Conservation (phyloP, 1,140 invertebrate species). For the Protaetia brevitarsis region DNA sequence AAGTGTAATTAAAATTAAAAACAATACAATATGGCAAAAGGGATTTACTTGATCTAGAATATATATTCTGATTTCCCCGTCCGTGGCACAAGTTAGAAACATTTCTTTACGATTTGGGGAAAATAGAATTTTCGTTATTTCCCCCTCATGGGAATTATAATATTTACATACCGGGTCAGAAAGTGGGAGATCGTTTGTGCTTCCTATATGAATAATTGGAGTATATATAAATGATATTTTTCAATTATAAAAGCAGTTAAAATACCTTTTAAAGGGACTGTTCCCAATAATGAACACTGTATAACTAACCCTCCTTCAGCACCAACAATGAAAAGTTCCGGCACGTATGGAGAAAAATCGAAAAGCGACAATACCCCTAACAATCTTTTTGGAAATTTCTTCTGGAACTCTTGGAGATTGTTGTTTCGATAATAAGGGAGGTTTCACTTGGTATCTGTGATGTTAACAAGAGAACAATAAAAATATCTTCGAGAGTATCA, state of each 20-base stretch:
- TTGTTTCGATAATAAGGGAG: slow-evolving; percentile 33
- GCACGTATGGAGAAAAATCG: slow-evolving; percentile 43
- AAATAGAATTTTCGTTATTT: slow-evolving; percentile 39
- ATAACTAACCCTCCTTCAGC: slow-evolving; percentile 43
- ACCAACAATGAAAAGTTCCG: slow-evolving; percentile 44
- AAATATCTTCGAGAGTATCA: neutral
- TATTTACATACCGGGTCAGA: slow-evolving; percentile 43
- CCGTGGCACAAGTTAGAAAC: slow-evolving; percentile 41
- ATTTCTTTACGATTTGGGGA: slow-evolving; percentile 42
- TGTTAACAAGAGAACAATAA: neutral
- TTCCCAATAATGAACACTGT: slow-evolving; percentile 42
- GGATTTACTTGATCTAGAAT: slow-evolving; percentile 38
- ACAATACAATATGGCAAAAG: neutral
- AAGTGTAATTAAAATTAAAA: neutral
- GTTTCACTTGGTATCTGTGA: slow-evolving; percentile 41
- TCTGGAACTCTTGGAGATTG: slow-evolving; percentile 27
- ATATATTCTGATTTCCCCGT: slow-evolving; percentile 45
- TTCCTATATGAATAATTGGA: no score
- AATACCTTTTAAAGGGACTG: slow-evolving; percentile 39
- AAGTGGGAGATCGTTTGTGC: slow-evolving; percentile 30
- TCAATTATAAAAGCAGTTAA: neutral
- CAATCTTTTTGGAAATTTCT: slow-evolving; percentile 33
- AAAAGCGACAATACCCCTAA: slow-evolving; percentile 42
- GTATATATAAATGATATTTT: neutral
- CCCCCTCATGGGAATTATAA: slow-evolving; percentile 43